Evolutionary conservation across 2,797 vertebrate species (phyloP), one percentile per base, ranked within the genome.

Genomic region (Phrynocephalus guinanensis): DNA sequence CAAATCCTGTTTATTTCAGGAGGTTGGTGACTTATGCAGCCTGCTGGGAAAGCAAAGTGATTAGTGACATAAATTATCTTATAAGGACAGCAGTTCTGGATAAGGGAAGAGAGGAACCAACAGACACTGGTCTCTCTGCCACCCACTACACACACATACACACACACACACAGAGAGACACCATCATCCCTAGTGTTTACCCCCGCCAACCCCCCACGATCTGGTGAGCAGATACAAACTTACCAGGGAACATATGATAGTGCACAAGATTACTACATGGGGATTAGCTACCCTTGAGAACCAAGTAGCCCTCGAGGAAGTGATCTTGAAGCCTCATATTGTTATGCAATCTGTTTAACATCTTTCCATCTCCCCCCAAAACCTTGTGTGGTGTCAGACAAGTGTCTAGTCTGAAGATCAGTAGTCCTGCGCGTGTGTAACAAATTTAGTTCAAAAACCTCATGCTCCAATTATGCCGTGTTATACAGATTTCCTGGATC

Each of bases 1-100:
- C 82, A 73, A 86, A 52, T 79, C 77, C 83, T 79, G 87, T 63
- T 84, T 79, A 88, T 88, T 88, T 79, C 77, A 79, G 77, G 82
- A 79, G 82, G 56, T 20, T 87, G 86, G 70, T 52, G 80, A 72
- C 79, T 87, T 72, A 50, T 5, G 44, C 75, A 72, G 68, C 7
- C 0, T 60, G 75, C 75, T 77, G 86, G 66, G n/a, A 26, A 83
- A 76, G 77, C 85, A 71, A 77, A 83, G 66, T 83, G 86, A 87
- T 87, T 87, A 87, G 81, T 83, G 86, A 70, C 16, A 1, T 79
- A 71, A 28, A 79, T 84, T 88, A 84, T 84, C 76, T 84, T 52
- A 33, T 81, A 87, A 70, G 66, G 82, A 67, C 87, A 38, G 52
- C 24, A 9, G 30, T 3, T 30, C 80, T 68, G 80, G n/a, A 63